Evolutionary conservation across 2,888 invertebrate genomes (phyloP).

Genomic region (Drosophila paranaensis): DNA sequence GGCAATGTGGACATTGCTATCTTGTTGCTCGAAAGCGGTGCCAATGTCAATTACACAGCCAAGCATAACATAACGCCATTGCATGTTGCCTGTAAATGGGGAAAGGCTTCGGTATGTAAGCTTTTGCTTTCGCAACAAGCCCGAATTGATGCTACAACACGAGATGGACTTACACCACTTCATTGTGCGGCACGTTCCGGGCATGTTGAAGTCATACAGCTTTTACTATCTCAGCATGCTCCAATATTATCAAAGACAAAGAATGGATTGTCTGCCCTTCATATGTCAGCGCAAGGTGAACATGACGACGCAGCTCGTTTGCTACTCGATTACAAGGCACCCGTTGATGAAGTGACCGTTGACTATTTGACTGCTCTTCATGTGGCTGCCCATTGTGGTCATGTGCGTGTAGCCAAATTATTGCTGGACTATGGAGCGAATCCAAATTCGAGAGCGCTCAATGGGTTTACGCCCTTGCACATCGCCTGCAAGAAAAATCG

Average conservation of each 20-base stretch:
- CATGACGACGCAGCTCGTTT: slow-evolving; percentile 98
- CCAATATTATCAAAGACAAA: slow-evolving; percentile 98
- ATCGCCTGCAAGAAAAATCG: slow-evolving; percentile 99
- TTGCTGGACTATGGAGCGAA: slow-evolving; percentile 97
- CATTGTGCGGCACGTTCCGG: slow-evolving; percentile 99
- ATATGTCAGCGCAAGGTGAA: slow-evolving; percentile 99
- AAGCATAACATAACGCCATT: slow-evolving; percentile 99
- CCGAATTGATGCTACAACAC: slow-evolving; percentile 95
- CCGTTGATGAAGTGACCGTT: slow-evolving; percentile 99
- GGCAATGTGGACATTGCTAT: slow-evolving; percentile 97
- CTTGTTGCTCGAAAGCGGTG: slow-evolving; percentile 94
- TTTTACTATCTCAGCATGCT: slow-evolving; percentile 94
- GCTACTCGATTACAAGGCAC: slow-evolving; percentile 95
- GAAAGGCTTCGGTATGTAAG: slow-evolving; percentile 96
- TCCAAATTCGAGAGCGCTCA: slow-evolving; percentile 97
- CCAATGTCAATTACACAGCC: slow-evolving; percentile 97
- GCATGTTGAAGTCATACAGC: slow-evolving; percentile 96
- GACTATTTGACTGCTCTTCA: slow-evolving; percentile 99
- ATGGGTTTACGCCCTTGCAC: slow-evolving; percentile 98
- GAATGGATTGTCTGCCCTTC: slow-evolving; percentile 97
- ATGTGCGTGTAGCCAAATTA: slow-evolving; percentile 96
- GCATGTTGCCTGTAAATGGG: slow-evolving; percentile 99
- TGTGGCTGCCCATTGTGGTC: slow-evolving; percentile 97
- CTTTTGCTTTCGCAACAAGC: slow-evolving; percentile 95
- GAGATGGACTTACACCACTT: slow-evolving; percentile 97